Evolutionary conservation across 1,140 invertebrate genomes (phyloP).

Genomic region (Matsumurasca onukii): DNA sequence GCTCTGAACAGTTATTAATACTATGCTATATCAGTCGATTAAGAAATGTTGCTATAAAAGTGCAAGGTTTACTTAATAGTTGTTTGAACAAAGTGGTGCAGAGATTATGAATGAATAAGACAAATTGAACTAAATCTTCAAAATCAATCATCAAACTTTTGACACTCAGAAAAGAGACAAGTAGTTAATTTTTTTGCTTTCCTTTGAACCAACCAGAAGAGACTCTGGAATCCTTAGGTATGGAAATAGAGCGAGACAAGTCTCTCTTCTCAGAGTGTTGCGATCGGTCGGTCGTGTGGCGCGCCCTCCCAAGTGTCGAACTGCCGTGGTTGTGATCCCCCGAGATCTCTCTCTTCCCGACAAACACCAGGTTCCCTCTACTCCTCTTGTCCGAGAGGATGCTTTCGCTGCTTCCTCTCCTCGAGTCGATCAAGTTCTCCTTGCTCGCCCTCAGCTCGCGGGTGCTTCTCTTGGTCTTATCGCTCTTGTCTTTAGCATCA

Average conservation of each 20-base stretch:
- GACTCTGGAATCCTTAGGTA: slow-evolving; percentile 66
- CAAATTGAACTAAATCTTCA: neutral
- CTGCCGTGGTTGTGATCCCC: neutral
- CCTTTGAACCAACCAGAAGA: slow-evolving; percentile 71
- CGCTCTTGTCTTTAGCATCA: slow-evolving; percentile 5
- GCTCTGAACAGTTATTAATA: neutral
- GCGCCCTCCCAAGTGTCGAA: neutral
- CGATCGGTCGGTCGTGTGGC: neutral
- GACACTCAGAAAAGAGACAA: neutral
- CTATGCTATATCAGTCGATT: neutral
- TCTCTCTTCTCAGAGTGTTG: slow-evolving; percentile 2
- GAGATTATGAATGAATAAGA: slow-evolving; percentile 7
- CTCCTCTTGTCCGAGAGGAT: neutral
- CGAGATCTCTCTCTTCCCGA: slow-evolving; percentile 11
- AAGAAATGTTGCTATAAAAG: neutral
- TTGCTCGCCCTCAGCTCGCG: slow-evolving; percentile 20
- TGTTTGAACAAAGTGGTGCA: no score
- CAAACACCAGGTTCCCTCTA: slow-evolving; percentile 18
- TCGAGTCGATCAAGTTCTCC: slow-evolving; percentile 8
- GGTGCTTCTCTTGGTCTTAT: slow-evolving; percentile 1
- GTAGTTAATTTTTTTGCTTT: slow-evolving; percentile 38
- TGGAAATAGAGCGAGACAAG: slow-evolving; percentile 62
- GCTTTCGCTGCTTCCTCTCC: slow-evolving; percentile 15
- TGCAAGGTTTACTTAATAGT: neutral
- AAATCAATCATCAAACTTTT: slow-evolving; percentile 28